Conservation (phyloP, 2,113 vertebrate species). For the Lepus timidus region DNA sequence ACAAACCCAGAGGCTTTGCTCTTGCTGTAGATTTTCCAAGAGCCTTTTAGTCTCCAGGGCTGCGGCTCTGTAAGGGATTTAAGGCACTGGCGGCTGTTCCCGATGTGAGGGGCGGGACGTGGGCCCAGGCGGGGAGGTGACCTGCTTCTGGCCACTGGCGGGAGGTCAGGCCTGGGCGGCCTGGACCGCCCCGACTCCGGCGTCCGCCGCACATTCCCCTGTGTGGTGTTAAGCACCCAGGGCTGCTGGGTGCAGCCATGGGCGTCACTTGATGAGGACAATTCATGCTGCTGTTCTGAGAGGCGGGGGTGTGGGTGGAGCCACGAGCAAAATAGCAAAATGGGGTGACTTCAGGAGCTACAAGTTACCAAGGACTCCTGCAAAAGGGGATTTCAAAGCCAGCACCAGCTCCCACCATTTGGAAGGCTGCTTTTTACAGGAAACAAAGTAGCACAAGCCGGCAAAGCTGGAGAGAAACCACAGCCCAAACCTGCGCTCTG, state of each 20-base stretch:
- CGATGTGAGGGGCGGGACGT: neutral
- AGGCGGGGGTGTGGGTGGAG: neutral
- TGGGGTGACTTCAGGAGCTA: neutral
- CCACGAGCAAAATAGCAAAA: neutral
- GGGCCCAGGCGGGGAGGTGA: neutral
- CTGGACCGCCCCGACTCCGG: neutral
- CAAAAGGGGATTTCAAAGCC: neutral
- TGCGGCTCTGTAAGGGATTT: neutral
- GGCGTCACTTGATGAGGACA: neutral
- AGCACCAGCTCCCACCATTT: neutral
- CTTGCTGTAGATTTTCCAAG: neutral
- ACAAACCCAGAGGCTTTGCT: slow-evolving; percentile 50
- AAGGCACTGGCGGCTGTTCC: neutral
- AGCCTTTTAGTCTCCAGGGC: neutral
- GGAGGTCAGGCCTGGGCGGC: neutral
- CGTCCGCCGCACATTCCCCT: accelerated
- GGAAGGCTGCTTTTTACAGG: neutral
- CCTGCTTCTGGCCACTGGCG: neutral
- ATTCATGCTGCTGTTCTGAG: neutral
- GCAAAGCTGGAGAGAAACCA: neutral
- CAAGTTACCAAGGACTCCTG: neutral
- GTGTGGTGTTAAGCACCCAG: neutral
- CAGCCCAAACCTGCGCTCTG: neutral
- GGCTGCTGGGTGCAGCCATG: neutral
- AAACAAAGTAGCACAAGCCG: neutral